Percentiles rank a stretch among this genome's conserved stretches.
These are phyloP conservation scores for Matsumyia berberina DNA, from an alignment of 2,888 invertebrate species.

Conservation along the genomic window DNA sequence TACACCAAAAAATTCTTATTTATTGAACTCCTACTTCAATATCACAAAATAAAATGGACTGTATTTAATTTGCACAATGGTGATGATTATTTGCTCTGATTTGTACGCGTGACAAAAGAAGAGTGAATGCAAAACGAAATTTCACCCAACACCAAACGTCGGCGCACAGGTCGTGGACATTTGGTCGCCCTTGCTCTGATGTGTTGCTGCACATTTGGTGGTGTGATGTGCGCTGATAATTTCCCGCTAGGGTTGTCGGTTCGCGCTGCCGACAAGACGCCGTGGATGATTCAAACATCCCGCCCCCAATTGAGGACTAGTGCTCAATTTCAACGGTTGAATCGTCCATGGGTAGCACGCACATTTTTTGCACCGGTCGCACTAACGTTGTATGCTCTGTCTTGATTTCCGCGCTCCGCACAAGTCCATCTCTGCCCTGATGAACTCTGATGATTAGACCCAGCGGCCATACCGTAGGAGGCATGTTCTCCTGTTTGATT, in stretches of 20 bases:
- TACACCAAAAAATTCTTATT: too few relatives aligned
- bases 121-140: background rate
- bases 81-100: background rate
- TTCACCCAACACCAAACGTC: conserved; percentile 11
- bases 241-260: background rate
- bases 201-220: conserved; percentile 5
- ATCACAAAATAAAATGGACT: too few relatives aligned
- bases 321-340: conserved; percentile 11
- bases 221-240: conserved; percentile 4
- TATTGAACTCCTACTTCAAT: background rate
- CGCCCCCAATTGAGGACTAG: conserved; percentile 34
- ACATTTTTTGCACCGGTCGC: conserved; percentile 3
- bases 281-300: conserved; percentile 2
- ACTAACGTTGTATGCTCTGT: conserved; percentile 4
- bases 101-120: background rate
- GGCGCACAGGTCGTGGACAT: conserved; percentile 3
- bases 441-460: conserved; percentile 2
- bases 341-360: conserved; percentile 2
- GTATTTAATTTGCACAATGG: too few relatives aligned
- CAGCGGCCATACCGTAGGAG: conserved; percentile 12
- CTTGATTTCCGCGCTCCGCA: conserved; percentile 15
- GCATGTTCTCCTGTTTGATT: conserved; percentile 7
- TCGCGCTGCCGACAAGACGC: background rate
- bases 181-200: conserved; percentile 3
- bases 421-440: too few relatives aligned